Evolutionary conservation across 2,888 invertebrate genomes (phyloP).

Genomic region (Anthophora plumipes): DNA sequence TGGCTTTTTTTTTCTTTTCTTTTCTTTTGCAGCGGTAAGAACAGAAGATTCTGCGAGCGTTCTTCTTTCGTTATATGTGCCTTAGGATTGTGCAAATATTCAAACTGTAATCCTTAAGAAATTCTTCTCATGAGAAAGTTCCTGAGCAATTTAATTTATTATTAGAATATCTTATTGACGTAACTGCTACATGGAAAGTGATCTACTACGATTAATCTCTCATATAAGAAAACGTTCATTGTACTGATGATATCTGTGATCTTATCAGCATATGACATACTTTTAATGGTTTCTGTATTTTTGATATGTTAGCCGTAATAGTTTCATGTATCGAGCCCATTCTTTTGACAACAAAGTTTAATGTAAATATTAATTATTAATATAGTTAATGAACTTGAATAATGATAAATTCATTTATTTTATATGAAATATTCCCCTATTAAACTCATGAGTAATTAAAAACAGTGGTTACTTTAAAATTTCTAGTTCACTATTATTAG

Average conservation of each 20-base stretch:
- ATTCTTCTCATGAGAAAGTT: not conserved
- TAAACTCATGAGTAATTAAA: no score
- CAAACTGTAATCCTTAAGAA: not conserved
- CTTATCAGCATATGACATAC: no score
- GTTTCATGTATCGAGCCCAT: no score
- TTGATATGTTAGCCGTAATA: no score
- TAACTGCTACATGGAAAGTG: not conserved
- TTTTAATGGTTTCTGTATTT: no score
- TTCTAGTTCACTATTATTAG: no score
- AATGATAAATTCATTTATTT: no score
- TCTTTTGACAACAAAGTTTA: no score
- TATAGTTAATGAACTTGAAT: no score
- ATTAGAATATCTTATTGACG: not conserved
- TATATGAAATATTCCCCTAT: no score
- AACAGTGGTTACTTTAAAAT: no score
- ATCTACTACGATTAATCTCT: not conserved
- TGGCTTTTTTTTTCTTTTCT: not conserved
- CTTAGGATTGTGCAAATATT: constrained; percentile 26
- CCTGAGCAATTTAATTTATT: constrained; percentile 3
- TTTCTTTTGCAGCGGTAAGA: constrained; percentile 38
- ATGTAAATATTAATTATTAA: no score
- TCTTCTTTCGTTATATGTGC: constrained; percentile 9
- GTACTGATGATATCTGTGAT: not conserved
- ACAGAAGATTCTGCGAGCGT: constrained; percentile 19
- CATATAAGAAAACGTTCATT: not conserved